Percentiles rank a stretch among this genome's conserved stretches.
These are phyloP conservation scores for Epizoanthus rinbou DNA, from an alignment of 92 coral and sea anemone genomes.

Conservation along the genomic window DNA sequence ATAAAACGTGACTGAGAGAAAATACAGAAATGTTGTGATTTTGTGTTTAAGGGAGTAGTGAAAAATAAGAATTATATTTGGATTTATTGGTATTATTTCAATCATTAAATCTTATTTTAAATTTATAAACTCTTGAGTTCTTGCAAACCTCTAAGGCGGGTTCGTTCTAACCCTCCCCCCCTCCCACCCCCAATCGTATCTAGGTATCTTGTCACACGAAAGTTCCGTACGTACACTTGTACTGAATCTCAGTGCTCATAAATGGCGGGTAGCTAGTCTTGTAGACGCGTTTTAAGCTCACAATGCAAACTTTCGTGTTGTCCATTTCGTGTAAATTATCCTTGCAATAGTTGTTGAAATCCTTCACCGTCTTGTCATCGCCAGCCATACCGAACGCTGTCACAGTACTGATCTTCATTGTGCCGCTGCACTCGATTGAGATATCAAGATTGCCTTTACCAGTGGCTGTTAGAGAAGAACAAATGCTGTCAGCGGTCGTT, in stretches of 20 bases:
- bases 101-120: too few relatives aligned
- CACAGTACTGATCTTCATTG: constrained; percentile 62
- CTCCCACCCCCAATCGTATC: background rate
- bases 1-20: too few relatives aligned
- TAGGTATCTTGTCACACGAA: background rate
- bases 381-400: constrained; percentile 76
- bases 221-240: constrained; percentile 62
- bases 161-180: too few relatives aligned
- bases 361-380: constrained; percentile 62
- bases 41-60: too few relatives aligned
- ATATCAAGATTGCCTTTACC: constrained; percentile 84
- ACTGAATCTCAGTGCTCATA: constrained; percentile 59
- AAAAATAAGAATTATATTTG: too few relatives aligned
- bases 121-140: too few relatives aligned
- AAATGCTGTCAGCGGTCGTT: background rate
- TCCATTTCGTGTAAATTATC: constrained; percentile 61
- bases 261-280: constrained; percentile 75
- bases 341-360: constrained; percentile 69
- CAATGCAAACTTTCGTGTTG: constrained; percentile 67
- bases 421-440: constrained; percentile 71
- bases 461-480: constrained; percentile 43
- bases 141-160: too few relatives aligned
- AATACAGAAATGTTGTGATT: too few relatives aligned
- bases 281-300: constrained; percentile 81
- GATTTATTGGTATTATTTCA: too few relatives aligned